These are phyloP conservation scores for Balearica regulorum DNA, from an alignment of 2,797 vertebrate genomes.

Conservation along the genomic window DNA sequence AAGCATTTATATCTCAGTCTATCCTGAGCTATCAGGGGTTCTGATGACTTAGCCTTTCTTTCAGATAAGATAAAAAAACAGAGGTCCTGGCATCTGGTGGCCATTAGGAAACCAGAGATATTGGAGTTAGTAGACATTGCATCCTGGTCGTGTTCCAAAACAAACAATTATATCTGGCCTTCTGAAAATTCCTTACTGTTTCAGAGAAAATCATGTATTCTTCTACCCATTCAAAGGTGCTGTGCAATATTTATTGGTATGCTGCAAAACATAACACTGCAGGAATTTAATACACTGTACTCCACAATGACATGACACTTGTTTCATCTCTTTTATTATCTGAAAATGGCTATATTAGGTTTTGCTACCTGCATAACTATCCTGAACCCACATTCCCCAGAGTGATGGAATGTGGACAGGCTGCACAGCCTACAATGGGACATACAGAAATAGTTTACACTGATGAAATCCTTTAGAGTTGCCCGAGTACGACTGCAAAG, in stretches of 20 bases:
- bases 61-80: constrained; percentile 18
- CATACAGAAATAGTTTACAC: not conserved
- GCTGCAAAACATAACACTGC: not conserved
- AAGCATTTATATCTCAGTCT: not conserved
- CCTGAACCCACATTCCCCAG: not conserved
- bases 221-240: not conserved
- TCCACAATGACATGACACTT: not conserved
- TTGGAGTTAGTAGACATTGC: not conserved
- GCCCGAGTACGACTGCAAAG: accelerated
- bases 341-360: not conserved
- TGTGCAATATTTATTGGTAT: not conserved
- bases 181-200: not conserved
- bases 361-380: not conserved
- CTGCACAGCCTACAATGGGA: not conserved
- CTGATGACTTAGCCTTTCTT: not conserved
- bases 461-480: not conserved
- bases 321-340: not conserved
- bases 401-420: not conserved
- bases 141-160: not conserved
- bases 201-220: not conserved
- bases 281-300: not conserved
- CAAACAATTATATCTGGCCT: not conserved
- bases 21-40: not conserved
- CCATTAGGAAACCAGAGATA: constrained; percentile 19
- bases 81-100: constrained; percentile 14